These are phyloP conservation scores for Crossoptilon crossoptilon DNA, from an alignment of 2,797 vertebrate genomes.

Conservation along the genomic window DNA sequence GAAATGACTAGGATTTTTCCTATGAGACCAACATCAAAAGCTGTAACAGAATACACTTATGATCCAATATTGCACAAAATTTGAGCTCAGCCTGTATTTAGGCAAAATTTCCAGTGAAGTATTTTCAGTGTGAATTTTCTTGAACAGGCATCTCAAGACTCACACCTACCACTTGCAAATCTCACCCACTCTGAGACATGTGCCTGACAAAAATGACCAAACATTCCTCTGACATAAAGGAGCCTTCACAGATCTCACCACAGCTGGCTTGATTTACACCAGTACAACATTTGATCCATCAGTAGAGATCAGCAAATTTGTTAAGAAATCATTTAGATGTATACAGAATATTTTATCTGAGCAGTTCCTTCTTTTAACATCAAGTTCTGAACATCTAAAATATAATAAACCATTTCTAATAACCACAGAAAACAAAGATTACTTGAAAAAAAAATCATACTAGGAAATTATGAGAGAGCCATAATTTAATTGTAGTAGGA, in stretches of 20 bases:
- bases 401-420: not conserved
- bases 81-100: not conserved
- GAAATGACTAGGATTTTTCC: conserved; percentile 61
- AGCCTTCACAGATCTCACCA: not conserved
- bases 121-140: not conserved
- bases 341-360: not conserved
- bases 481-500: not conserved
- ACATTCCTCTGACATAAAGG: not conserved
- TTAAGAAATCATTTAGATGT: not conserved
- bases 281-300: not conserved
- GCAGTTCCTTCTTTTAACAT: not conserved
- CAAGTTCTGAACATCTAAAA: not conserved
- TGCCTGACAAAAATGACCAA: not conserved
- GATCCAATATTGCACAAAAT: conserved; percentile 51
- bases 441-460: not conserved
- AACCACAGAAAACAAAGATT: not conserved
- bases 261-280: not conserved
- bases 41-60: conserved; percentile 53
- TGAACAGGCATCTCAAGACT: not conserved
- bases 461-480: not conserved
- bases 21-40: conserved; percentile 47
- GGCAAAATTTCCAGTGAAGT: not conserved
- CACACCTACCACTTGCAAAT: not conserved
- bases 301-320: not conserved
- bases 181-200: not conserved